These are phyloP conservation scores for Lasioglossum albipes DNA, from an alignment of 1,140 invertebrate genomes.

Conservation along the genomic window DNA sequence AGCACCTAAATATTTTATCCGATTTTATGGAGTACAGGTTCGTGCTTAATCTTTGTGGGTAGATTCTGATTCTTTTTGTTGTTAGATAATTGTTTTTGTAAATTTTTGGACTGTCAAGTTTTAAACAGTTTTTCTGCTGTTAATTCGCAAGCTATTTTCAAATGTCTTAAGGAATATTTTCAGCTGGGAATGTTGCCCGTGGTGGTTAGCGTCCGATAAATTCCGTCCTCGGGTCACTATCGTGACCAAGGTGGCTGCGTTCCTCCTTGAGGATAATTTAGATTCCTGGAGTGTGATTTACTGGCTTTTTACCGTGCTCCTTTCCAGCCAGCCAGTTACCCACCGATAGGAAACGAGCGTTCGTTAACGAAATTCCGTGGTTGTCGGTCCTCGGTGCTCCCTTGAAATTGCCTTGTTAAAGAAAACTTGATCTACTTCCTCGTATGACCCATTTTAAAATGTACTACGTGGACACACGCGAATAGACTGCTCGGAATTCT, in stretches of 20 bases:
- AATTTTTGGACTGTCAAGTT: no score
- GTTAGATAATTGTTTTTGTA: no score
- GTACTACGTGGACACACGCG: neutral
- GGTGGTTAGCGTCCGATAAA: constrained; percentile 72
- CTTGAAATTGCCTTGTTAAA: constrained; percentile 14
- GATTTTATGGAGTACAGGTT: no score
- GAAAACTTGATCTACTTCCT: neutral
- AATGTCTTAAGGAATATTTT: constrained; percentile 67
- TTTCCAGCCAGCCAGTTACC: constrained; percentile 28
- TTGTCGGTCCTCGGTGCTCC: constrained; percentile 18
- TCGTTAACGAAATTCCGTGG: constrained; percentile 27
- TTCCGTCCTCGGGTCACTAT: constrained; percentile 59
- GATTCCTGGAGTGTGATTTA: constrained; percentile 73
- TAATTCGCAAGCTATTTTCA: constrained; percentile 18
- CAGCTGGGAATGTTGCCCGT: constrained; percentile 65
- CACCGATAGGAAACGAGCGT: constrained; percentile 21
- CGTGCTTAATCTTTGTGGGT: no score
- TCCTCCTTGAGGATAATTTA: constrained; percentile 71
- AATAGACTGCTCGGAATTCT: neutral
- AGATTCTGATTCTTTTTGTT: no score
- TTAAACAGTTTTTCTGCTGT: neutral
- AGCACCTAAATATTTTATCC: no score
- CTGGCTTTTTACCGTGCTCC: constrained; percentile 63
- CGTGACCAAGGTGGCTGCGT: constrained; percentile 68
- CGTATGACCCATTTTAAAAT: neutral